phyloP scores from a whole-genome alignment of 2,797 vertebrate genomes.

The Carapus acus region DNA sequence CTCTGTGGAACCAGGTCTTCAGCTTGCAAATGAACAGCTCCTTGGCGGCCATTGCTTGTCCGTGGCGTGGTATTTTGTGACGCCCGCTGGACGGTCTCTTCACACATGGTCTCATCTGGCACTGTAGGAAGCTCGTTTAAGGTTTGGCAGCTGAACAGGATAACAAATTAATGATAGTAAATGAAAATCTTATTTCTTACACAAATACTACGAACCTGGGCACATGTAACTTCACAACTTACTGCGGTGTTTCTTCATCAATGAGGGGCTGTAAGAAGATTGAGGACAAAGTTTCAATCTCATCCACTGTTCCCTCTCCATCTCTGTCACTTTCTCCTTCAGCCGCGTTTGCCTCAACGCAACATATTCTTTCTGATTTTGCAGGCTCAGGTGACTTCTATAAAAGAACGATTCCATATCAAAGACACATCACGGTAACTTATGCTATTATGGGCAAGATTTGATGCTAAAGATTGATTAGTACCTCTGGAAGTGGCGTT shows the following conservation, averaged over 20 bases:
- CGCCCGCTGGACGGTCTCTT: too few species aligned
- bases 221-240: constrained; percentile 50
- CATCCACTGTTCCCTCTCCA: too few species aligned
- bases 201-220: too few species aligned
- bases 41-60: too few species aligned
- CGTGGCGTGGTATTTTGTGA: too few species aligned
- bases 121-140: constrained; percentile 67
- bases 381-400: constrained; percentile 14
- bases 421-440: too few species aligned
- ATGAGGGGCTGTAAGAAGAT: constrained; percentile 42
- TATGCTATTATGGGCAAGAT: too few species aligned
- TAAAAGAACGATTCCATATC: too few species aligned
- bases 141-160: constrained; percentile 66
- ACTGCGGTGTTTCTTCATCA: constrained; percentile 65
- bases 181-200: too few species aligned
- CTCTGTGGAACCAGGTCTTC: too few species aligned
- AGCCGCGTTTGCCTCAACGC: constrained; percentile 44
- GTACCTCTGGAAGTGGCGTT: constrained; percentile 57
- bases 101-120: constrained; percentile 44
- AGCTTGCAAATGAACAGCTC: too few species aligned
- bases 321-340: constrained; percentile 30
- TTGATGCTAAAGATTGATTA: too few species aligned
- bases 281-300: constrained; percentile 30
- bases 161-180: background rate
- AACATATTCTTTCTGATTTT: background rate